Evolutionary conservation across 2,797 vertebrate genomes (phyloP).

Genomic region (Rhinichthys osculus): DNA sequence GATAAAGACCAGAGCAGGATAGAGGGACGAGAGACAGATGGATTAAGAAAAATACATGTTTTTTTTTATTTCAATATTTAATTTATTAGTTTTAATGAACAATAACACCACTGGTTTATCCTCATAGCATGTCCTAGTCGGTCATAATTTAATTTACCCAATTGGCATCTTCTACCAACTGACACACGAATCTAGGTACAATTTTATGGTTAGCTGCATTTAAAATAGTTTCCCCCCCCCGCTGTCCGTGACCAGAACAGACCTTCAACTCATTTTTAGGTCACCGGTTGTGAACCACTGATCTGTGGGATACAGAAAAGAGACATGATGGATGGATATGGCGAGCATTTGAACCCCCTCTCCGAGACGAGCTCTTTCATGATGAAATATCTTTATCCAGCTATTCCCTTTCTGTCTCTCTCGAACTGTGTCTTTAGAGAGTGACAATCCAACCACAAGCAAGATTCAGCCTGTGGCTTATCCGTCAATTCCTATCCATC

Average conservation of each 20-base stretch:
- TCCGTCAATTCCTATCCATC: slow-evolving; percentile 32
- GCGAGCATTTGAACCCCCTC: slow-evolving; percentile 31
- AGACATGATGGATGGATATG: slow-evolving; percentile 15
- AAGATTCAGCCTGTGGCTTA: slow-evolving; percentile 32
- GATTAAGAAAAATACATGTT: neutral
- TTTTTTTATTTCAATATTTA: neutral
- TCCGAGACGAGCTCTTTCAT: slow-evolving; percentile 37
- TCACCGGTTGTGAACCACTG: neutral
- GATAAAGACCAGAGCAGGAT: neutral
- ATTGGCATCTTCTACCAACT: neutral
- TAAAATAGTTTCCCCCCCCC: neutral
- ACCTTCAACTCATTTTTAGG: slow-evolving; percentile 17
- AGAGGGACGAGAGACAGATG: slow-evolving; percentile 1
- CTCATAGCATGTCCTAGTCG: neutral
- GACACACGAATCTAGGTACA: neutral
- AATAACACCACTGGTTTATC: neutral
- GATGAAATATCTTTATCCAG: slow-evolving; percentile 51
- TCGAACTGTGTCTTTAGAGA: slow-evolving; percentile 48
- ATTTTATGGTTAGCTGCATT: slow-evolving; percentile 13
- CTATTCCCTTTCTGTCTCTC: neutral
- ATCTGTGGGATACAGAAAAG: slow-evolving; percentile 22
- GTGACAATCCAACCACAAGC: slow-evolving; percentile 59
- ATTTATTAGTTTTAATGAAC: neutral
- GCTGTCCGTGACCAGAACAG: neutral
- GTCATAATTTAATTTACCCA: neutral